phyloP scores from a whole-genome alignment of 2,113 vertebrate species.

The Columba janthina region DNA sequence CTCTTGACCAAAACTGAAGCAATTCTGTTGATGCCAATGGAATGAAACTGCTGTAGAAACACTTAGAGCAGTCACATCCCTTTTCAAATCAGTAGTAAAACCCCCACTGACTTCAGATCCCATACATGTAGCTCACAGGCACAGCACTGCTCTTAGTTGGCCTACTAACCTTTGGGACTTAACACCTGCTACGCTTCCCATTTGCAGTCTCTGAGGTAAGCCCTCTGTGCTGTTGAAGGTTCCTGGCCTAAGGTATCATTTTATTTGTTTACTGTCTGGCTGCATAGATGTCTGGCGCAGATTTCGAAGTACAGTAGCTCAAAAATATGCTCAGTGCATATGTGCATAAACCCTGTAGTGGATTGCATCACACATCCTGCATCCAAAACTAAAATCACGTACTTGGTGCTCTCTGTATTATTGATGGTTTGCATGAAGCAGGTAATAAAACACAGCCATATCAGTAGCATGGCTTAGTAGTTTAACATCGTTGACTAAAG shows the following conservation, averaged over 20 bases:
- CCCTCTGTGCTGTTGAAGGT: not conserved
- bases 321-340: conserved; percentile 31
- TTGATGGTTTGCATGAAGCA: not conserved
- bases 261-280: conserved; percentile 69
- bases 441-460: not conserved
- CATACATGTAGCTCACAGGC: not conserved
- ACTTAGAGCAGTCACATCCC: not conserved
- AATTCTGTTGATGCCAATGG: not conserved
- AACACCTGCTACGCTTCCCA: not conserved
- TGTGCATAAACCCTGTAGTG: not conserved
- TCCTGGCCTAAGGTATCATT: conserved; percentile 55
- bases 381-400: conserved; percentile 2
- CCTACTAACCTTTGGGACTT: conserved; percentile 59
- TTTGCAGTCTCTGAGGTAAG: conserved; percentile 44
- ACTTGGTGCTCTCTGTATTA: not conserved
- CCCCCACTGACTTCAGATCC: not conserved
- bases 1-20: not conserved
- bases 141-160: not conserved
- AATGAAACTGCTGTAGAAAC: not conserved
- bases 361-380: conserved; percentile 38
- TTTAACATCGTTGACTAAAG: not conserved
- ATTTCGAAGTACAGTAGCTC: conserved; percentile 58
- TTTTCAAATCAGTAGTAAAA: not conserved
- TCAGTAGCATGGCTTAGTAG: not conserved
- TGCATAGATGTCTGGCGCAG: conserved; percentile 65